Base-by-base conservation (phyloP, 2,888 invertebrate genomes). In the Gisinianus flammeolus region DNA sequence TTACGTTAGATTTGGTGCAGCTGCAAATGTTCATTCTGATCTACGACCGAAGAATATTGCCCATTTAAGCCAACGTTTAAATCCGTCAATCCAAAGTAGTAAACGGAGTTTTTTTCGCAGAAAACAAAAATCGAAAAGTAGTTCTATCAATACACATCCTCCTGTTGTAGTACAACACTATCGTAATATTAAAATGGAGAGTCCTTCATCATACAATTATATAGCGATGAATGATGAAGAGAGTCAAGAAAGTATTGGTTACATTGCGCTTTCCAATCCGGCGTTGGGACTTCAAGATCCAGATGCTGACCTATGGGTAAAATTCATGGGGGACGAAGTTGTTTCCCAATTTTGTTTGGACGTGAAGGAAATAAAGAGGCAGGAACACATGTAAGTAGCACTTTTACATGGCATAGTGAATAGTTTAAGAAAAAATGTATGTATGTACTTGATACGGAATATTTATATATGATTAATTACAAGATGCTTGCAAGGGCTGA, bases 261-360 rank as follows among this genome's bases (percentile, higher is more conserved):
- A 80, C 10, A 72, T 80, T 67, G 85, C 83, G 16, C 75, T 85
- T 6, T 66, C 94, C 4, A 95, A 97, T 87, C 92, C 94, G 0
- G 90, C 90, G 72, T 88, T 97, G 76, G 94, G 94, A 8, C 89
- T 97, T 62, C 93, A 93, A 6, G 92, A 93, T 58, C 91, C 91
- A 28, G 97, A 98, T 86, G 93, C 95, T 0, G 97, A 98, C 86
- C 95, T 95, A 0, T 98, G 97, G 97, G 94, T 94, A 22, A 93
- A 94, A 0, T 93, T 94, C 26, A 94, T 95, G 70, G 94, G 95
- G 28, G 94, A 94, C 85, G 95, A 95, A 86, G 88, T 89, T 81
- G 81, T 83, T 28, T 62, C 80, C 12, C 78, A 72, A 79, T n/a
- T n/a, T n/a, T n/a, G n/a, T n/a, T 88, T 94, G 31, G 92, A 91